Base-by-base conservation (phyloP, 2,888 invertebrate genomes). In the Harpalus rubripes region DNA sequence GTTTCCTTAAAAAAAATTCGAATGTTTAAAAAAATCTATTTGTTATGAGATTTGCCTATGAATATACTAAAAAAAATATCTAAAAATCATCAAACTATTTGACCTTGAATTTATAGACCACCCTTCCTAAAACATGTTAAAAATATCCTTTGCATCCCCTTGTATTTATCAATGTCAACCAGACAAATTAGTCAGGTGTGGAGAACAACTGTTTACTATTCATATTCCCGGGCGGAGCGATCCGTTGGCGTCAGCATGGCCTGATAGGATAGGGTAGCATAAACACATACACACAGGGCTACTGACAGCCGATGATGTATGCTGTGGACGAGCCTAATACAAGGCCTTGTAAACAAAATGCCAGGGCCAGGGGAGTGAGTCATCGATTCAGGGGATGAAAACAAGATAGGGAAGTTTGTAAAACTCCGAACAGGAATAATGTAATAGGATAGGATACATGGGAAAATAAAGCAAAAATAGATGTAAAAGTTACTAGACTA, bases 181-280 rank as follows among this genome's bases (percentile, higher is more conserved):
- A 78, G 68, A 78, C 59, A 78, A 58, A 78, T 78, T 78, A 59
- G 56, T 26, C 26, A 78, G 78, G 80, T 61, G 41, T 16, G 32
- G 12, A n/a, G 63, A 41, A 80, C 68, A 68, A 68, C 68, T 68
- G 68, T 68, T 68, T 68, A 68, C 68, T 68, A 68, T 68, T 68
- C 68, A 68, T 68, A 68, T 68, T 68, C 68, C 44, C 44, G 44
- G 44, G 12, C 12, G 44, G 10, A 52, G 10, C 44, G 44, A 52
- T 52, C 44, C 2, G 32, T 52, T 52, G 44, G 44, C 44, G 44
- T 5, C 10, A 52, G 44, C 10, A 8, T 52, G 44, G 44, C 1
- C 44, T 10, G 44, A 52, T 52, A 52, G 44, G 32, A 32, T 32
- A 22, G 22, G 22, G 8, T 10, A 52, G 44, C 44, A 52, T 12